Evolutionary conservation across 2,113 vertebrate species (phyloP).

Genomic region (Erinaceus europaeus): DNA sequence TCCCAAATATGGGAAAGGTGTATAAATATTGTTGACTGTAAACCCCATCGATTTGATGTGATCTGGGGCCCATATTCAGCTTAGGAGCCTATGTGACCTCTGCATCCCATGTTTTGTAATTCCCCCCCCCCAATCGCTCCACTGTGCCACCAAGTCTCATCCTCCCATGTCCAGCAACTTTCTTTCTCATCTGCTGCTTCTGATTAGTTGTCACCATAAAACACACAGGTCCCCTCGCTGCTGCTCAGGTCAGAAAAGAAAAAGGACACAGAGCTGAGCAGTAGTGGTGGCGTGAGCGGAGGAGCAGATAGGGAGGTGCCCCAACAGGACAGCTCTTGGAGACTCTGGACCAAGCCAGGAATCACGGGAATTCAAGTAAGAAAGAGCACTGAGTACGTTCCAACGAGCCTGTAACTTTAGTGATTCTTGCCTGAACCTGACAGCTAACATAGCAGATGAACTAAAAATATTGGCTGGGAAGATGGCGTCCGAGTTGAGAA

Average conservation of each 20-base stretch:
- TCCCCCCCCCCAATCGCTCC: neutral
- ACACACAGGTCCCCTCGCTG: neutral
- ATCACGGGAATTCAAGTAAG: neutral
- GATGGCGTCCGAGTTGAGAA: too few species aligned
- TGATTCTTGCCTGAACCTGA: too few species aligned
- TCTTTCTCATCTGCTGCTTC: neutral
- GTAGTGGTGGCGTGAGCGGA: neutral
- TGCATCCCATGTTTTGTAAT: too few species aligned
- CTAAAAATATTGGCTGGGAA: too few species aligned
- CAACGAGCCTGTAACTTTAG: too few species aligned
- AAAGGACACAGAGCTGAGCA: neutral
- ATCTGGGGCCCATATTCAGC: too few species aligned
- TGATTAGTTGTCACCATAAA: neutral
- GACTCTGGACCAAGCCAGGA: neutral
- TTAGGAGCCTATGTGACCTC: too few species aligned
- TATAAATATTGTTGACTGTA: too few species aligned
- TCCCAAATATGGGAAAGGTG: too few species aligned
- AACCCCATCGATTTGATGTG: too few species aligned
- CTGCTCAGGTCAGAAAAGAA: neutral
- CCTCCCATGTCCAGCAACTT: neutral
- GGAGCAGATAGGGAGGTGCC: neutral
- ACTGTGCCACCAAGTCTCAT: neutral
- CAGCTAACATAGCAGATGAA: too few species aligned
- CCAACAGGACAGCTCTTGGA: rapidly evolving
- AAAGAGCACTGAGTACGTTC: too few species aligned